Base-by-base conservation (phyloP, 2,113 vertebrate genomes). In the Myotis brandtii region DNA sequence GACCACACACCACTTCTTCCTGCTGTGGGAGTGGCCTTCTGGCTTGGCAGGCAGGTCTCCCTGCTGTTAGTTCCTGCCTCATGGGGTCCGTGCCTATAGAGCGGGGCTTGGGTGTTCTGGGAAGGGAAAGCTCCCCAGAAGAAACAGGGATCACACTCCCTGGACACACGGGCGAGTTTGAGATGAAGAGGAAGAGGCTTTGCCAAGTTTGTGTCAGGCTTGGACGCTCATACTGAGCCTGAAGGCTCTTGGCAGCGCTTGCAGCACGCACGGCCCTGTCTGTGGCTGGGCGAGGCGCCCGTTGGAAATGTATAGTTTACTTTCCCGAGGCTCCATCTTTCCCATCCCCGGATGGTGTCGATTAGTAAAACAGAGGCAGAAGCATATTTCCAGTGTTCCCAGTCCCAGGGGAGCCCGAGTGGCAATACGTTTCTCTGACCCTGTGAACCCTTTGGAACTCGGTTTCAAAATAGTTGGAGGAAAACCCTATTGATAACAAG, bases 241-340 rank as follows among this genome's bases (percentile, higher is more conserved):
- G 64, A 76, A 40, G 2, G 25, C 81, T 67, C 93, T 88, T 94
- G 95, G 95, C 91, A 85, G 72, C 66, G 69, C 79, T 89, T 9
- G 46, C 11, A 82, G 62, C 66, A 73, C 2, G 17, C 9, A 48
- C 95, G 95, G 64, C 87, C 84, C 96, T 96, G 96, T 6, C 87
- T 94, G 97, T 90, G 6, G 59, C 96, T 87, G 97, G 97, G 93
- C 80, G 40, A 92, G 96, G 94, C 85, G 7, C 0, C 77, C 62
- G 16, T 69, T 86, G 95, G 81, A 81, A 97, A 98, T 97, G 94
- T 97, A 96, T 96, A 89, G 95, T 95, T 98, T 97, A 85, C 97
- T 98, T 98, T 95, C 93, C 94, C 84, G 32, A 16, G 43, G 95
- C 97, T 98, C 98, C 90, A 92, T 96, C 96, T 97, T 95, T 95